phyloP scores from a whole-genome alignment of 2,888 invertebrate genomes.

The Leptinotarsa peninsularis region DNA sequence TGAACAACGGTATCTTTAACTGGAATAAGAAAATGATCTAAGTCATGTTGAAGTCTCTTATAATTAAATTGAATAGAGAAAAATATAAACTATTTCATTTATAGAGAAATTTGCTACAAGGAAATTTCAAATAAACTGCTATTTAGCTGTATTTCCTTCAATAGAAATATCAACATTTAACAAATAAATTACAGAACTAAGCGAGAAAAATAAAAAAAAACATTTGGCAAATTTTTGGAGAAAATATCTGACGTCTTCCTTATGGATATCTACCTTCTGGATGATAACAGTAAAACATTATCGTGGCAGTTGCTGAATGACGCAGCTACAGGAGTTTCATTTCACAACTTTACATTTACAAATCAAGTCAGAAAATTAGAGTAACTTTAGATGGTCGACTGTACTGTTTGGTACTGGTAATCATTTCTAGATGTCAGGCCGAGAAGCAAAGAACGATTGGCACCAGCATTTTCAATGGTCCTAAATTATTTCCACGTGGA shows the following conservation, averaged over 20 bases:
- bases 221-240: neutral
- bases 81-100: too few relatives aligned
- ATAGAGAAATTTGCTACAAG: too few relatives aligned
- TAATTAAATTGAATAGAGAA: too few relatives aligned
- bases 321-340: slow-evolving; percentile 48
- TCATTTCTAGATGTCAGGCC: slow-evolving; percentile 29
- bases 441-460: slow-evolving; percentile 10
- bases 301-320: slow-evolving; percentile 51
- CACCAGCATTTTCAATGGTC: neutral
- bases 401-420: slow-evolving; percentile 30
- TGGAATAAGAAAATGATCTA: neutral
- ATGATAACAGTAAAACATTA: slow-evolving; percentile 45
- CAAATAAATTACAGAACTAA: neutral
- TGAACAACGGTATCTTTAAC: neutral
- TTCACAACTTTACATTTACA: slow-evolving; percentile 44
- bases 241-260: neutral
- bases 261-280: slow-evolving; percentile 26
- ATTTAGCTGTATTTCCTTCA: too few relatives aligned
- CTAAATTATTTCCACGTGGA: neutral
- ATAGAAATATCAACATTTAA: too few relatives aligned
- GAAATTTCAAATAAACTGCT: too few relatives aligned
- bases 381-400: slow-evolving; percentile 30
- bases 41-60: too few relatives aligned
- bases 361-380: slow-evolving; percentile 34
- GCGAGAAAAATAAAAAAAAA: neutral